Base-by-base conservation (phyloP, 2,888 invertebrate genomes). In the Pristionchus exspectatus region DNA sequence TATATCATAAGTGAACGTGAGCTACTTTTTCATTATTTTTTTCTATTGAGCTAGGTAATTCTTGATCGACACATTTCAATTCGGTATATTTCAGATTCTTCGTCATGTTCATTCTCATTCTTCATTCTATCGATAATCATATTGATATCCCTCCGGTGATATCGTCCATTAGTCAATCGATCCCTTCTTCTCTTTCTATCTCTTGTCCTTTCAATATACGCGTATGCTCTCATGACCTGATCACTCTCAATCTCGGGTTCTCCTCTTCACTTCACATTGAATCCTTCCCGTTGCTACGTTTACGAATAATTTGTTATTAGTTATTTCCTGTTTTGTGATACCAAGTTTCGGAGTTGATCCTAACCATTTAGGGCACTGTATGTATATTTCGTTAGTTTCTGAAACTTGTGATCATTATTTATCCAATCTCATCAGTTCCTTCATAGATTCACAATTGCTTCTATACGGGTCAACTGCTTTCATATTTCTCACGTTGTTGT, bases 1-100 rank as follows among this genome's bases (percentile, higher is more conserved):
- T 83, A 83, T n/a, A 83, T 83, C 54, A 83, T 83, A 12, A 54
- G 50, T 54, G 83, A 83, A 83, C 54, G 83, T 83, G 27, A 24
- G 83, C 33, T 16, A 83, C 30, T 5, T 38, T 44, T 77, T 44
- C 4, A 3, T 7, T 12, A 9, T 12, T 50, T 50, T 50, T 50
- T 50, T 12, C 44, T 50, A 50, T 69, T 24, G 0, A 27, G 18
- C 69, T 2, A 27, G 9, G 0, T 69, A 38, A 38, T 18, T 9
- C 5, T 14, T 27, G 10, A 7, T 0, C 0, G 69, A 24, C 1
- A 30, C 27, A 2, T 69, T 27, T 24, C 2, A 30, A 69, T 27
- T 27, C 9, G 44, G 9, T 50, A 50, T 27, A 74, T 74, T 33
- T 30, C 33, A 74, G 74, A 74, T 18, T 74, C 33, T 9, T 74